Evolutionary conservation across 2,888 invertebrate species (phyloP).

Genomic region (Amiota communis): DNA sequence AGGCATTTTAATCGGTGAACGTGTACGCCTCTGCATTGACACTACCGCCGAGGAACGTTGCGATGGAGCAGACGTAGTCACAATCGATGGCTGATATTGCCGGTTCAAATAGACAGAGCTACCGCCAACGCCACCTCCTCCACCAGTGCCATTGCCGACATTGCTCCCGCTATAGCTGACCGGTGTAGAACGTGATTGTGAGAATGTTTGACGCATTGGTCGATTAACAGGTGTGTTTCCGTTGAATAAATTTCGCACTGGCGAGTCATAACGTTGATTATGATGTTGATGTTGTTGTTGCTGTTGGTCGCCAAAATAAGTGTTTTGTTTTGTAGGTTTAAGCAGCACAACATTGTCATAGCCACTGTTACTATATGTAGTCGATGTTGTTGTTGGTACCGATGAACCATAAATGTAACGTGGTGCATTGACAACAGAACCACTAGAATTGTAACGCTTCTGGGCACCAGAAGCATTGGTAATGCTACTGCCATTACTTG

Average conservation of each 20-base stretch:
- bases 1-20: conserved; percentile 71
- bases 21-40: conserved; percentile 66
- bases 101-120: conserved; percentile 56
- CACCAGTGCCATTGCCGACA: not conserved
- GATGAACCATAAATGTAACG: conserved; percentile 30
- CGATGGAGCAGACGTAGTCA: not conserved
- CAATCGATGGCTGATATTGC: conserved; percentile 29
- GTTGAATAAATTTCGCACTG: not conserved
- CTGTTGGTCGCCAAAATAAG: conserved; percentile 47
- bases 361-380: conserved; percentile 10
- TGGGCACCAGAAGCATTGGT: conserved; percentile 24
- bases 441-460: conserved; percentile 26
- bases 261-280: conserved; percentile 22
- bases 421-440: not conserved
- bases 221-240: conserved; percentile 13
- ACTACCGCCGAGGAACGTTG: conserved; percentile 35
- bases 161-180: conserved; percentile 2
- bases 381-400: conserved; percentile 6
- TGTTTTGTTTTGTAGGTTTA: conserved; percentile 43
- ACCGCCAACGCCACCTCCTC: conserved; percentile 37
- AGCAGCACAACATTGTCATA: conserved; percentile 16
- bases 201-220: conserved; percentile 38
- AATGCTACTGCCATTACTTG: conserved; percentile 41
- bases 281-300: conserved; percentile 13
- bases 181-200: conserved; percentile 43